A percentile compares a stretch with the other conserved stretches of the same genome.
Evolutionary conservation across 2,113 vertebrate genomes (phyloP).

Genomic region (Myotis lucifugus): DNA sequence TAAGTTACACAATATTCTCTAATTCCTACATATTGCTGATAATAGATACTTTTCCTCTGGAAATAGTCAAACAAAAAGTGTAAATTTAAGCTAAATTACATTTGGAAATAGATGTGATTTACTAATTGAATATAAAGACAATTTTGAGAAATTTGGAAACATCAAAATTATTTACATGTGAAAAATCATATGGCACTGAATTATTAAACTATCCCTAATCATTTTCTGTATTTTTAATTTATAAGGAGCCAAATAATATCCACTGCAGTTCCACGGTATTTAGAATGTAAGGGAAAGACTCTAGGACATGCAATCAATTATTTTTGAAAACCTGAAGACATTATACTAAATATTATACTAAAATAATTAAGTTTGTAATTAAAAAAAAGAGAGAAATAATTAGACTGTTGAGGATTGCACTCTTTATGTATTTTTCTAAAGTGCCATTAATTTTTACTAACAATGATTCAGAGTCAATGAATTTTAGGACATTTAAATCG

Average conservation of each 20-base stretch:
- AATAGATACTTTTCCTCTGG: slow-evolving; percentile 44
- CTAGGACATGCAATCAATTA: not conserved
- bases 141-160: not conserved
- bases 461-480: not conserved
- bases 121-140: slow-evolving; percentile 9
- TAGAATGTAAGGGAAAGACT: not conserved
- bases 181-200: not conserved
- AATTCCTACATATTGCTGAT: slow-evolving; percentile 1
- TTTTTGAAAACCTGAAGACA: not conserved
- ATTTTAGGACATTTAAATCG: not conserved
- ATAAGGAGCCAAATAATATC: not conserved
- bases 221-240: not conserved
- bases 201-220: not conserved
- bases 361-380: not conserved
- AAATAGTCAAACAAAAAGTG: slow-evolving; percentile 23
- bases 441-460: not conserved
- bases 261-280: not conserved
- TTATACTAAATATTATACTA: not conserved
- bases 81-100: slow-evolving; percentile 10
- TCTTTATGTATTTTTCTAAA: not conserved
- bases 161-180: not conserved
- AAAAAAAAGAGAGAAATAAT: not conserved
- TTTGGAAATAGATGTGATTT: not conserved
- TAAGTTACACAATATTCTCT: slow-evolving; percentile 32
- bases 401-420: not conserved